Conservation (phyloP, 2,888 invertebrate species). For the Dexiosoma caninum region DNA sequence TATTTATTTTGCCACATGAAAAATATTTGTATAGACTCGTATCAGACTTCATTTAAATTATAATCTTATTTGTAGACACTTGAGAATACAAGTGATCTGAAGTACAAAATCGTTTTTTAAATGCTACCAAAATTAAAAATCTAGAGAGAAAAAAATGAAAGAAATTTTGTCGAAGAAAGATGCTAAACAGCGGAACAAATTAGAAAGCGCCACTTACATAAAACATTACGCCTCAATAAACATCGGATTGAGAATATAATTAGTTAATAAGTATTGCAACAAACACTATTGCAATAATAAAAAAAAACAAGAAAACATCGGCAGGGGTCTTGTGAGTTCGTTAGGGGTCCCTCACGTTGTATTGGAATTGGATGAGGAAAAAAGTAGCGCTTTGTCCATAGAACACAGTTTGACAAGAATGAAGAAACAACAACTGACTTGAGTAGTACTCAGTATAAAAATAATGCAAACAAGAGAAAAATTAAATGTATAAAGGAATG, state of each 20-base stretch:
- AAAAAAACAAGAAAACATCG: slow-evolving; percentile 12
- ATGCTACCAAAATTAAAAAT: not conserved
- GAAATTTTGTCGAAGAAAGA: not conserved
- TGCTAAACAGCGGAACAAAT: slow-evolving; percentile 40
- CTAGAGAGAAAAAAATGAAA: too few relatives aligned
- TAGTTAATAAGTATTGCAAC: slow-evolving; percentile 39
- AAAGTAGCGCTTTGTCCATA: slow-evolving; percentile 6
- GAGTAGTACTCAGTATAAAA: slow-evolving; percentile 29
- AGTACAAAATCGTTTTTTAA: slow-evolving; percentile 11
- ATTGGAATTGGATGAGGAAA: not conserved
- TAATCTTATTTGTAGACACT: slow-evolving; percentile 11
- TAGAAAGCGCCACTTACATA: slow-evolving; percentile 44
- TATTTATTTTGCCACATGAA: too few relatives aligned
- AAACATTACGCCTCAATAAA: slow-evolving; percentile 4
- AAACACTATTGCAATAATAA: not conserved
- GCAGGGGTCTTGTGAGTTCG: slow-evolving; percentile 29
- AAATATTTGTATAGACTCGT: too few relatives aligned
- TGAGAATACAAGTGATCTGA: slow-evolving; percentile 11
- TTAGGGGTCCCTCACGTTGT: slow-evolving; percentile 2
- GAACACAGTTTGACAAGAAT: slow-evolving; percentile 52
- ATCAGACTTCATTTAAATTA: too few relatives aligned
- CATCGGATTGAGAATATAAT: slow-evolving; percentile 45
- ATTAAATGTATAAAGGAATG: slow-evolving; percentile 1
- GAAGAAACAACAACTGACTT: slow-evolving; percentile 22
- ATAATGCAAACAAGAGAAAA: slow-evolving; percentile 27